These are phyloP conservation scores for Caenorhabditis tropicalis DNA, from an alignment of 1,140 invertebrate genomes.

Conservation along the genomic window DNA sequence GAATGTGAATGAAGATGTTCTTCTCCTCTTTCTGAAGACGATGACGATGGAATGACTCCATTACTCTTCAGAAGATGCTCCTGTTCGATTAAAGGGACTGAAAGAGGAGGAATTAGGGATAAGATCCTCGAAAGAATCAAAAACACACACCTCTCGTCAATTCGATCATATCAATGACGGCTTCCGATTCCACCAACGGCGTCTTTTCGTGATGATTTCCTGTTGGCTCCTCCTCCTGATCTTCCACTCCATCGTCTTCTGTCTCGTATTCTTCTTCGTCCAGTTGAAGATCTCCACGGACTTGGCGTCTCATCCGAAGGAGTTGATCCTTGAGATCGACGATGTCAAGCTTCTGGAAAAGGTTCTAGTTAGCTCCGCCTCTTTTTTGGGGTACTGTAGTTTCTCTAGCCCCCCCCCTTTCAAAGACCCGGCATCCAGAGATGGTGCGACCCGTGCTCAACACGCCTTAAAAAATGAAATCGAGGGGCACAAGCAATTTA, in stretches of 20 bases:
- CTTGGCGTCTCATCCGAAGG: not conserved
- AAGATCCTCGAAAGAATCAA: too few species aligned
- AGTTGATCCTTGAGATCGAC: constrained; percentile 6
- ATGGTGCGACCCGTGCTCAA: too few species aligned
- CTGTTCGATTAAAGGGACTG: not conserved
- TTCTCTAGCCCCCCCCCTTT: too few species aligned
- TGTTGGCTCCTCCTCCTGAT: not conserved
- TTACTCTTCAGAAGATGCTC: constrained; percentile 10
- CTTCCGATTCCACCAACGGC: not conserved
- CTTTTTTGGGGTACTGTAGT: too few species aligned
- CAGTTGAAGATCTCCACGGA: not conserved
- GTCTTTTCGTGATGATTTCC: constrained; percentile 5
- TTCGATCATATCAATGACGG: constrained; percentile 25
- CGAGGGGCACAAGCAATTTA: too few species aligned
- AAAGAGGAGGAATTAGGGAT: not conserved
- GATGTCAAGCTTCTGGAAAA: not conserved
- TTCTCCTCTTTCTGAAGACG: too few species aligned
- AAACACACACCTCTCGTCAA: constrained; percentile 23
- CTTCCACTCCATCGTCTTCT: not conserved
- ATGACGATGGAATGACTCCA: not conserved
- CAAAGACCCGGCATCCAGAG: too few species aligned
- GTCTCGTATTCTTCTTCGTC: not conserved
- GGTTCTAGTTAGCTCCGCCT: too few species aligned
- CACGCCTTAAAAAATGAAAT: too few species aligned
- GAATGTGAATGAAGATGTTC: too few species aligned